Base-by-base conservation (phyloP, 92 coral and sea anemone genomes). In the Siderastrea siderea region DNA sequence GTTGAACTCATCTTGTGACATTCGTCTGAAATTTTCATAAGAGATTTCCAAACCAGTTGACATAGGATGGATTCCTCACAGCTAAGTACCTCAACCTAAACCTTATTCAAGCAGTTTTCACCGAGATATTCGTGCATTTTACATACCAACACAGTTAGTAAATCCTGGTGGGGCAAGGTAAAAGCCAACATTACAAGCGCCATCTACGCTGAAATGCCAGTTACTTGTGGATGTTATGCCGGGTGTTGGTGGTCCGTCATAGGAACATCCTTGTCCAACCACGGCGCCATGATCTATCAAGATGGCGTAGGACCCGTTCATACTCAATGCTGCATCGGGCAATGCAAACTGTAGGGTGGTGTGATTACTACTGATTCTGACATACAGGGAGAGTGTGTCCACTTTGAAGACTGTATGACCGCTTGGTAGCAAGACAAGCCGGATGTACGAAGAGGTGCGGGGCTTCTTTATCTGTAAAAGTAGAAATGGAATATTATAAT, bases 181-280 rank as follows among this genome's bases (percentile, higher is more conserved):
- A 71, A 19, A 86, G 2, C 94, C 94, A 52, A 4, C 4, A 48
- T 57, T 11, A 14, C 94, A 91, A 53, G 50, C 47, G 15, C 94
- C 94, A 4, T 13, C 15, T 1, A 79, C 66, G 48, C n/a, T 16
- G 63, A 91, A 77, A 43, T n/a, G 50, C 94, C 94, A 91, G 45
- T 65, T 75, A 4, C 52, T 5, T 38, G 48, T 47, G 46, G 82
- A 51, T 4, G 63, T 46, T 55, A 86, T 80, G 19, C 94, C 94
- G 7, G 91, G 88, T 52, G 91, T 91, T 1, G 94, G 94, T 43
- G 91, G 94, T 7, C 94, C 94, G 68, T 86, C 94, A 19, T 74
- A 77, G 5, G 94, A 86, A 70, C 94, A 91, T 1, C 94, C 94
- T 1, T 43, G 47, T 45, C 94, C 94, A 50, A 91, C 94, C n/a